Base-by-base conservation (phyloP, 1,140 invertebrate genomes). In the Babylonia areolata region DNA sequence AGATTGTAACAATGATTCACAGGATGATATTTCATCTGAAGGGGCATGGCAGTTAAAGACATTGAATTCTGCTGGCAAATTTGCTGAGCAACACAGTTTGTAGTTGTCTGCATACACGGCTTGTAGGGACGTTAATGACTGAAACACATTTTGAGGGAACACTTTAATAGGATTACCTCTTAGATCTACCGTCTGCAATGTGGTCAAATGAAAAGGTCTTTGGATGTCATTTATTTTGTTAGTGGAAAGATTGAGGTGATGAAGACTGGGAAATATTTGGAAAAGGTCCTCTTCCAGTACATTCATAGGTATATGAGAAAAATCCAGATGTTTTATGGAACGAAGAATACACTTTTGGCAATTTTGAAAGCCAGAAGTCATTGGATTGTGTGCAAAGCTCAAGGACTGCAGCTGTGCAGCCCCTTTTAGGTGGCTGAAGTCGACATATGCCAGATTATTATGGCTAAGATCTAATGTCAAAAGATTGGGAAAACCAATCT, bases 391-490 rank as follows among this genome's bases (percentile, higher is more conserved):
- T 1, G 69, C 69, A 5, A 73, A 31, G 35, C 6, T 35, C 69
- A 73, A 37, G 35, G 69, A 73, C 17, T 31, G 69, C 31, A 73
- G 69, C 6, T 73, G n/a, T 2, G 11, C 31, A 33, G 23, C 33
- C 6, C 33, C 31, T 37, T 35, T 6, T 11, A 73, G n/a, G 20
- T 73, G 69, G 2, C 35, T 11, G 2, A 3, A 37, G 11, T 9
- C 11, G 20, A 73, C 6, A 37, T 9, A 37, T 1, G 6, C 11
- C n/a, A 73, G 31, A 33, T 15, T 2, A 33, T 85, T 87, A 39
- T 87, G 9, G 3, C 86, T 85, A 12, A 87, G 33, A 46, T 87
- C 83, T 28, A 87, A 35, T 15, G 15, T 6, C 28, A 20, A 23
- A 40, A 75, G 42, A 77, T 71, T 39, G 69, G 46, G 33, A 35